A percentile compares a stretch with the other conserved stretches of the same genome.
phyloP scores from a whole-genome alignment of 2,888 invertebrate genomes.

The Allacma fusca region DNA sequence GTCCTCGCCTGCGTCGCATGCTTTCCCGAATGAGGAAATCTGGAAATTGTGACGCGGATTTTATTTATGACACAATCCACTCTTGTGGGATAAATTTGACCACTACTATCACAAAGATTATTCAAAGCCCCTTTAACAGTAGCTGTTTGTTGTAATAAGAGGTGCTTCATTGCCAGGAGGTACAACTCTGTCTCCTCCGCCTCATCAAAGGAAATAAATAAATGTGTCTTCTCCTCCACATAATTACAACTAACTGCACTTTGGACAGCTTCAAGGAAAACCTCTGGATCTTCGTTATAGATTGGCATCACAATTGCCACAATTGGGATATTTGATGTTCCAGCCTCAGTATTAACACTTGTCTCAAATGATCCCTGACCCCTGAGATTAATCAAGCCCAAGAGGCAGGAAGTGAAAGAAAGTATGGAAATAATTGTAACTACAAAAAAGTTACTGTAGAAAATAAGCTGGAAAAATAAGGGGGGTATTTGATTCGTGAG shows the following conservation, averaged over 20 bases:
- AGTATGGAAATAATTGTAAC: neutral
- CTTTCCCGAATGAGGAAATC: constrained; percentile 51
- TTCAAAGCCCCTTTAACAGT: too few relatives aligned
- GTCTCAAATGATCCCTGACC: neutral
- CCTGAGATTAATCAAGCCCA: neutral
- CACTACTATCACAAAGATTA: too few relatives aligned
- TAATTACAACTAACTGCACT: constrained; percentile 48
- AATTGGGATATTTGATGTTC: constrained; percentile 39
- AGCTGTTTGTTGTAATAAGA: constrained; percentile 4
- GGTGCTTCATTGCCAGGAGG: constrained; percentile 41
- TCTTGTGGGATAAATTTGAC: too few relatives aligned
- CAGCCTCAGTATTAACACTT: neutral
- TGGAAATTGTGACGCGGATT: constrained; percentile 47
- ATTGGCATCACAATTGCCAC: constrained; percentile 51
- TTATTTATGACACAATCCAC: neutral
- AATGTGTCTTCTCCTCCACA: constrained; percentile 42
- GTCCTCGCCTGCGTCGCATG: constrained; percentile 47
- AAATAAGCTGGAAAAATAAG: too few relatives aligned
- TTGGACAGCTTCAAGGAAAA: constrained; percentile 47
- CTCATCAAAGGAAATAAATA: constrained; percentile 51
- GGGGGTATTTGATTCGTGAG: too few relatives aligned
- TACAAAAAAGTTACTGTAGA: too few relatives aligned
- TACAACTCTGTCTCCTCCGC: constrained; percentile 44
- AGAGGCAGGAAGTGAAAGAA: neutral
- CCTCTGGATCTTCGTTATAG: constrained; percentile 51